These are phyloP conservation scores for Rissa tridactyla DNA, from an alignment of 2,113 vertebrate genomes.

Conservation along the genomic window DNA sequence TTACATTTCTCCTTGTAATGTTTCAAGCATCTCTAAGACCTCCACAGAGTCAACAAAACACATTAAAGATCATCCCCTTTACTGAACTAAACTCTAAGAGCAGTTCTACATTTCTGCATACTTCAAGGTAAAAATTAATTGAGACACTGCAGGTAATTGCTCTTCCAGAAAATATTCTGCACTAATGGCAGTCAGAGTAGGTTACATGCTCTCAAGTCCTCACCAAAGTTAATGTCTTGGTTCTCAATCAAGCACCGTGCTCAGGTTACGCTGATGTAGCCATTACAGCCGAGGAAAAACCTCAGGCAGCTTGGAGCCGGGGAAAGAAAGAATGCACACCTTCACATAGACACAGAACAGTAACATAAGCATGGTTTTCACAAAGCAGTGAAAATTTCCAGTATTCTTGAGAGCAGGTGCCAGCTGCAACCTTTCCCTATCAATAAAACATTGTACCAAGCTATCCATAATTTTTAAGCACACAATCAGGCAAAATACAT, in stretches of 20 bases:
- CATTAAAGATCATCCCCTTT: not conserved
- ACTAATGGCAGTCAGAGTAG: not conserved
- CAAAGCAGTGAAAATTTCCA: not conserved
- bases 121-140: not conserved
- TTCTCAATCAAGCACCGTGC: not conserved
- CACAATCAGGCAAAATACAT: not conserved
- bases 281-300: not conserved
- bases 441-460: not conserved
- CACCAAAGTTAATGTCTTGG: not conserved
- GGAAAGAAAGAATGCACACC: not conserved
- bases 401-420: not conserved
- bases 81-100: not conserved
- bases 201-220: not conserved
- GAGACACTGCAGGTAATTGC: not conserved
- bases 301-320: rapidly evolving
- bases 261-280: not conserved
- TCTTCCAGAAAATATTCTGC: not conserved
- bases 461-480: not conserved
- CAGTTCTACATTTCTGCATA: not conserved
- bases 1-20: not conserved
- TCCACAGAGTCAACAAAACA: not conserved
- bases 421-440: not conserved
- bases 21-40: not conserved
- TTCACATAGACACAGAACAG: not conserved
- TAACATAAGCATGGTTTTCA: not conserved